phyloP scores from a whole-genome alignment of 2,113 vertebrate genomes.

The Sakesphorus luctuosus region DNA sequence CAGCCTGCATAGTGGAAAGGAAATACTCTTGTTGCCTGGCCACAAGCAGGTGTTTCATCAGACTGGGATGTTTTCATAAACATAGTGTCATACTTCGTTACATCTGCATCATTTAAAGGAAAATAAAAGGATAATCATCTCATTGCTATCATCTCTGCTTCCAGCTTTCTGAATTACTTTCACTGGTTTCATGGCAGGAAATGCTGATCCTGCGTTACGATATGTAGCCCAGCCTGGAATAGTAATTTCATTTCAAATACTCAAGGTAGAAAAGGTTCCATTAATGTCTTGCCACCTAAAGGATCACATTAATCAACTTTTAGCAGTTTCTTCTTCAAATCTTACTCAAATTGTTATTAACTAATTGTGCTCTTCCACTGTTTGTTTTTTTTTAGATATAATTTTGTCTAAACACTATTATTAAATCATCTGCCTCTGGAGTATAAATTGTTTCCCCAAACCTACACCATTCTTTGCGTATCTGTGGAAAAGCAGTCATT shows the following conservation, averaged over 20 bases:
- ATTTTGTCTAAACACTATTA: not conserved
- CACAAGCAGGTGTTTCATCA: not conserved
- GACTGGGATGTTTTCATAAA: not conserved
- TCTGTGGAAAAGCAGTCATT: not conserved
- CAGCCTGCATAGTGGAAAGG: not conserved
- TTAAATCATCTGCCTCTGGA: not conserved
- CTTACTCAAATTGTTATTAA: not conserved
- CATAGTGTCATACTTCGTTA: not conserved
- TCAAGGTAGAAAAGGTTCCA: not conserved
- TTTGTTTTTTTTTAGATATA: fast-evolving
- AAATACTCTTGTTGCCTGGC: not conserved
- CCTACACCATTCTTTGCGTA: not conserved
- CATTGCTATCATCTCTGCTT: not conserved
- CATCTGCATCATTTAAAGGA: not conserved
- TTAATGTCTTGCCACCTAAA: not conserved
- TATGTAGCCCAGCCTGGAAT: not conserved
- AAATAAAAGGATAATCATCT: not conserved
- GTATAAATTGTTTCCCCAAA: not conserved
- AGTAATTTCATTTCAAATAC: not conserved
- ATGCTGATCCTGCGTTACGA: not conserved
- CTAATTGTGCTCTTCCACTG: not conserved
- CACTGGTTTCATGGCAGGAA: not conserved
- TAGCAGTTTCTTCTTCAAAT: not conserved
- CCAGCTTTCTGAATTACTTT: not conserved
- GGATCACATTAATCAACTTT: not conserved